Base-by-base conservation (phyloP, 2,888 invertebrate genomes). In the Hyposoter didymator region DNA sequence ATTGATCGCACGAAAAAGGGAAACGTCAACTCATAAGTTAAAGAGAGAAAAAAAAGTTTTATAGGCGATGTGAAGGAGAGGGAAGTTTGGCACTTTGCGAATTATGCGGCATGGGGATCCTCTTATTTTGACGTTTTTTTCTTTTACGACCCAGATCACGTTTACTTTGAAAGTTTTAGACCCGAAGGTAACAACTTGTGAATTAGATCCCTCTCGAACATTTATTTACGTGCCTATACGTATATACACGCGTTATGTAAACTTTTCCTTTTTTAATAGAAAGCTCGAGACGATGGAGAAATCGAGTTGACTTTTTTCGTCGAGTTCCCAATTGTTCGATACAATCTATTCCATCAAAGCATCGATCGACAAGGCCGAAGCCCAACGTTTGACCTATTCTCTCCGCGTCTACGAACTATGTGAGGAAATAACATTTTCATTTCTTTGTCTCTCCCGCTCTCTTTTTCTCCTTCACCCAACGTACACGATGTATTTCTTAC, bases 341-440 rank as follows among this genome's bases (percentile, higher is more conserved):
- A 78, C 52, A 64, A 83, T 78, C 67, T 73, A 69, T 74, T 79
- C 74, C 47, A 47, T 45, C 78, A 62, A 82, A 78, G 72, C 49
- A 28, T 28, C 62, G 82, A 76, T 62, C 59, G 39, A n/a, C 22
- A 39, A 12, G 39, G 3, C 12, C 12, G 43, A 28, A 32, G 47
- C 39, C 35, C 19, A 28, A 12, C 39, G 19, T 67, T 45, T 45
- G 19, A n/a, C 19, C 45, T 43, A 67, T 45, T 22, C 62, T 49
- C 62, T 62, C 4, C 43, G 22, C 70, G n/a, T 39, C 35, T 28
- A 8, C 19, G 45, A n/a, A 67, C 67, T 19, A 45, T 81, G 55
- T 32, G 45, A 74, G 32, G 67, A 55, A 81, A 81, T 81, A 74
- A 45, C 28, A 81, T 81, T 74, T 73, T 67, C 80, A 28, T 59